phyloP scores from a whole-genome alignment of 2,113 vertebrate species.

The Pseudonaja textilis region DNA sequence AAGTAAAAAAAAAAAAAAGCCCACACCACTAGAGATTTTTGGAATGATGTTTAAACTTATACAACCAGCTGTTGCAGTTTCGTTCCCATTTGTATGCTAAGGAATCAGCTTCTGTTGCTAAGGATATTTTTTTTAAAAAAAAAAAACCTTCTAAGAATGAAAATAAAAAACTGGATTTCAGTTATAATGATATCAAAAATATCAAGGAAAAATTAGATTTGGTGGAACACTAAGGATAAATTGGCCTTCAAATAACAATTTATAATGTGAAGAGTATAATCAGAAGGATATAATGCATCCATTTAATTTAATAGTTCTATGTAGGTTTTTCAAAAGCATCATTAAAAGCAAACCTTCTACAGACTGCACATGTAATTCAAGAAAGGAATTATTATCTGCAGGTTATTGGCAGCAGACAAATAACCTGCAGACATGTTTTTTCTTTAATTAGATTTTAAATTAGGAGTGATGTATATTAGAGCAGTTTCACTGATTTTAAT shows the following conservation, averaged over 20 bases:
- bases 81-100: neutral
- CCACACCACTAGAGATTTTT: neutral
- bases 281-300: neutral
- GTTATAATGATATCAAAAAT: neutral
- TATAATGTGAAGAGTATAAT: neutral
- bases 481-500: constrained; percentile 1
- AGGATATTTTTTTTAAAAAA: neutral
- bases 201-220: neutral
- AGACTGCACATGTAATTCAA: neutral
- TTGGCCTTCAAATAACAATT: neutral
- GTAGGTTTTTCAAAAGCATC: neutral
- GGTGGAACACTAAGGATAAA: neutral
- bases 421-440: neutral
- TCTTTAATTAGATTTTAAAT: constrained; percentile 22
- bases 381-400: neutral
- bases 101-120: neutral
- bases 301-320: neutral
- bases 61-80: neutral
- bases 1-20: neutral
- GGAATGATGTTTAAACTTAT: neutral
- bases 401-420: neutral
- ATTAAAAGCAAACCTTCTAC: neutral
- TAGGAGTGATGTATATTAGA: neutral
- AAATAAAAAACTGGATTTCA: neutral
- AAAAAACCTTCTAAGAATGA: neutral